Conservation (phyloP, 2,888 invertebrate species). For the Antheraea yamamai region DNA sequence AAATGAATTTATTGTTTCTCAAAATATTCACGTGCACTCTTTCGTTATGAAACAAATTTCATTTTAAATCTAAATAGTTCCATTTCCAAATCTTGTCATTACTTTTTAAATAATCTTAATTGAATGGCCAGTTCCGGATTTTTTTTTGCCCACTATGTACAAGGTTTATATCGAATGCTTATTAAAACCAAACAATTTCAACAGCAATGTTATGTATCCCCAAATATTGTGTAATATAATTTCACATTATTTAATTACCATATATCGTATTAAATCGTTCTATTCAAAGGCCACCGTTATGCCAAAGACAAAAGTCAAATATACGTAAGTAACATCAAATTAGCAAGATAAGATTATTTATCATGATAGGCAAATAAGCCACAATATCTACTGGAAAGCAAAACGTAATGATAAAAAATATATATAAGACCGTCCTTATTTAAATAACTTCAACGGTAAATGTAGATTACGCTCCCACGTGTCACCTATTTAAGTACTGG, state of each 20-base stretch:
- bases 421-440: neutral
- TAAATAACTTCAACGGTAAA: neutral
- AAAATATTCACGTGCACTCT: no score
- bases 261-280: neutral
- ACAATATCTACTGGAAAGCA: neutral
- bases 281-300: neutral
- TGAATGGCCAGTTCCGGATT: no score
- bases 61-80: no score
- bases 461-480: neutral
- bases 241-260: neutral
- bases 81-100: no score
- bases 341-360: conserved; percentile 11
- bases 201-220: neutral
- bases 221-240: neutral
- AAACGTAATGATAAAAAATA: conserved; percentile 4
- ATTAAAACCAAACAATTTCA: neutral
- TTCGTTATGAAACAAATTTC: no score
- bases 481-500: neutral
- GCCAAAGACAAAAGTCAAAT: neutral
- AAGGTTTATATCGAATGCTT: neutral
- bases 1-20: no score
- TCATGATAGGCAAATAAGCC: conserved; percentile 15
- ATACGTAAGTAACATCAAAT: conserved; percentile 5
- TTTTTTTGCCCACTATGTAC: neutral
- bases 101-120: no score